Base-by-base conservation (phyloP, 30 jellyfish, hydroid and myxozoan genomes). In the Hydractinia echinata region DNA sequence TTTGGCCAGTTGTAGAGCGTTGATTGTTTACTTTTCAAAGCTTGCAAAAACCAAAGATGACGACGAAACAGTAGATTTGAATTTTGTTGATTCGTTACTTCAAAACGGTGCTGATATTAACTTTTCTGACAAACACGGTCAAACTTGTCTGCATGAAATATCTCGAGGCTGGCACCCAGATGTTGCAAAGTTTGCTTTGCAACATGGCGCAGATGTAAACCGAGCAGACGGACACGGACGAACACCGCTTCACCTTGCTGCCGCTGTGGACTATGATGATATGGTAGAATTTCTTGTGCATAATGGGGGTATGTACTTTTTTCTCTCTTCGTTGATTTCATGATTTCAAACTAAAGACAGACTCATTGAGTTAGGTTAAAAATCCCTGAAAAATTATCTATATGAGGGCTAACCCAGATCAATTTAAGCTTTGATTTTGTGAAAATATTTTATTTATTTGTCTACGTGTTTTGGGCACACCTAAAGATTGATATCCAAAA, bases 111-210 rank as follows among this genome's bases (percentile, higher is more conserved):
- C 99, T 10, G 97, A 94, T 66, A 82, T 94, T 15, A 94, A 94
- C 67, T 94, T 94, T 68, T 50, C 95, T 58, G 99, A 94, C 67
- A 61, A 82, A 49, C 97, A 88, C 81, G 99, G 99, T 15, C 99
- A 94, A 84, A 94, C 99, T 7, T 73, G 84, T 30, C 61, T 94
- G 91, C 99, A 94, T 69, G 99, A 94, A 53, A 85, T 94, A 4
- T 81, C 99, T 8, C 81, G 99, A n/a, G 99, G 95, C 18, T 94
- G 99, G 99, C 99, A 94, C 79, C 95, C 97, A 39, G 99, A 94
- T 77, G 99, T 94, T 6, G 97, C 97, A 8, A 85, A 85, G 61
- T 94, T 94, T 80, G 99, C 99, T 15, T 67, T 94, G 78, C 96
- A 94, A 73, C 91, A 94, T 62, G 96, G 95, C 55, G 99, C 99